phyloP scores from a whole-genome alignment of 1,140 invertebrate species.

The Bactericera cockerelli region DNA sequence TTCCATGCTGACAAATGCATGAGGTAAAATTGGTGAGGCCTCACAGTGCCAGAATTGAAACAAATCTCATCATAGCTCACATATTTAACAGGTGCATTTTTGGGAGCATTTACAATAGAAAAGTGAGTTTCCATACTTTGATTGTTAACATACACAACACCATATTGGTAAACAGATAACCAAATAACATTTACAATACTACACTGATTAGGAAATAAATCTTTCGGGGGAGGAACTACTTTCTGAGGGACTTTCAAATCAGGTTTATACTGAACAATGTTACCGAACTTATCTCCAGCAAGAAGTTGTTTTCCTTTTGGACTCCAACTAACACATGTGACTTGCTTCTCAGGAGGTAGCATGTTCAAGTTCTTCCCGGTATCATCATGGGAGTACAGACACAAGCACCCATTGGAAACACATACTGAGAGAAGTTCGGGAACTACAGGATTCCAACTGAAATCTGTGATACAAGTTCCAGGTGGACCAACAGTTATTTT shows the following conservation, averaged over 20 bases:
- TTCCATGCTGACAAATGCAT: constrained; percentile 49
- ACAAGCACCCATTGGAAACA: constrained; percentile 34
- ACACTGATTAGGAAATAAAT: constrained; percentile 22
- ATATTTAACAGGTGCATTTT: constrained; percentile 41
- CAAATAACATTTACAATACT: constrained; percentile 42
- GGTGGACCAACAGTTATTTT: background rate
- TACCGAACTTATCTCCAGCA: constrained; percentile 55
- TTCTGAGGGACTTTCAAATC: constrained; percentile 57
- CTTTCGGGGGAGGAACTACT: constrained; percentile 41
- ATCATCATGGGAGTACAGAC: constrained; percentile 30
- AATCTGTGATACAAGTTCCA: constrained; percentile 12
- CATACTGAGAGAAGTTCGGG: constrained; percentile 35
- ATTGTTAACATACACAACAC: constrained; percentile 39
- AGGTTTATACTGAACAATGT: constrained; percentile 64
- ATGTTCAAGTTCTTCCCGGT: constrained; percentile 29
- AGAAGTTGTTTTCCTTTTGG: constrained; percentile 79
- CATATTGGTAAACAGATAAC: constrained; percentile 62
- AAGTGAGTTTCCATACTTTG: constrained; percentile 34
- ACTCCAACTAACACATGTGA: constrained; percentile 63
- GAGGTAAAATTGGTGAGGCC: constrained; percentile 50
- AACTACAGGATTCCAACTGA: constrained; percentile 41
- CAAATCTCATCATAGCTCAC: constrained; percentile 63
- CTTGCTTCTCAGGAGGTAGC: constrained; percentile 25
- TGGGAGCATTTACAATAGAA: constrained; percentile 51
- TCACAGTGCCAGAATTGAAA: constrained; percentile 46